These are phyloP conservation scores for Oceanites oceanicus DNA, from an alignment of 2,113 vertebrate species.

Conservation along the genomic window DNA sequence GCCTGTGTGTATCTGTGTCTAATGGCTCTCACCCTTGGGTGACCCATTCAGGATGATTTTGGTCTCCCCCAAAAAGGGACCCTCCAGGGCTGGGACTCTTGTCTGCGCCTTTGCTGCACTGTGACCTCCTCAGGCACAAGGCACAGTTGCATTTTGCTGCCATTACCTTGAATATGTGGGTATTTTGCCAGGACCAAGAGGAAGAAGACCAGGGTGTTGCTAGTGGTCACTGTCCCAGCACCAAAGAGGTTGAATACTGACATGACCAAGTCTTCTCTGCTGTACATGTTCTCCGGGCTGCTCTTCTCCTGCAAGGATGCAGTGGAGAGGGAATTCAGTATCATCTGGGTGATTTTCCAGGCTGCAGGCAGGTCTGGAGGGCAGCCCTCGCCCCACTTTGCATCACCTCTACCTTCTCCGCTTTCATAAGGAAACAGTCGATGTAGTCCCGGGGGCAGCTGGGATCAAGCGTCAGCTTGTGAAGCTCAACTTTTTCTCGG, in stretches of 20 bases:
- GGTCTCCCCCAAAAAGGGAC: accelerated
- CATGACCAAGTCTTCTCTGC: constrained; percentile 40
- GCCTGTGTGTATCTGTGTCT: not conserved
- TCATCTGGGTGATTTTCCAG: not conserved
- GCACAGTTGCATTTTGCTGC: not conserved
- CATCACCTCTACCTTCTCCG: constrained; percentile 46
- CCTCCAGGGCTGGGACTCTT: not conserved
- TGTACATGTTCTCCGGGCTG: constrained; percentile 1
- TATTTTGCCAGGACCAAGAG: constrained; percentile 75
- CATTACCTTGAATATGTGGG: constrained; percentile 75
- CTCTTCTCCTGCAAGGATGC: not conserved
- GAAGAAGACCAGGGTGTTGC: constrained; percentile 60
- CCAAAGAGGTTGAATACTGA: constrained; percentile 58
- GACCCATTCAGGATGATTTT: not conserved
- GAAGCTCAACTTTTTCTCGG: constrained; percentile 7
- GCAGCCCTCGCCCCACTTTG: not conserved
- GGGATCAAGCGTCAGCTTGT: constrained; percentile 50
- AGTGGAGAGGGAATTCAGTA: not conserved
- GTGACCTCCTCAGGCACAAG: not conserved
- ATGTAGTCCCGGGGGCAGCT: constrained; percentile 65
- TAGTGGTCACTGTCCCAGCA: constrained; percentile 72
- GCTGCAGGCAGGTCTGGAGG: not conserved
- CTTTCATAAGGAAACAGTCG: constrained; percentile 61
- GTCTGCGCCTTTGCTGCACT: not conserved
- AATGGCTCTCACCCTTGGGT: not conserved